Evolutionary conservation across 2,113 vertebrate species (phyloP), one percentile per base, ranked within the genome.

Genomic region (Platycercus adscitus): DNA sequence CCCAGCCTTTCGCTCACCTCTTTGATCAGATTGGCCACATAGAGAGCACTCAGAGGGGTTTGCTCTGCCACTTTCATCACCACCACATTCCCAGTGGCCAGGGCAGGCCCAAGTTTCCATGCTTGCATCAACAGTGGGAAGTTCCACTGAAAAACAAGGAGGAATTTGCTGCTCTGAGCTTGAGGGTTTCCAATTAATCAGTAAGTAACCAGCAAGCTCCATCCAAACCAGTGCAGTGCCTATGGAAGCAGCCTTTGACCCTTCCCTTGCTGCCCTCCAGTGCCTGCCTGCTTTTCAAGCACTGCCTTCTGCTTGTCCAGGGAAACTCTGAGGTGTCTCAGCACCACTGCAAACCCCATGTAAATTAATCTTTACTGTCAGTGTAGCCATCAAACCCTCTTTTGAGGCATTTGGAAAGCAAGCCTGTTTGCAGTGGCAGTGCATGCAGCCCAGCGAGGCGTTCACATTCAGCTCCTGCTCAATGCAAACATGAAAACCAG

Each of bases 61-160:
- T 99, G 99, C 94, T 99, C 99, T 0, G 99, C 99, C 39, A 99
- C 98, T 37, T 99, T 99, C 99, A 99, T 99, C 93, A 99, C 99
- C 52, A 99, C 98, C 43, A 99, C 99, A 2, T 99, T 99, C 23
- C 99, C 99, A 1, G 99, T 99, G 3, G 99, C 99, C 90, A 99
- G 95, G 39, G 99, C 99, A 3, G 99, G 99, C 17, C 98, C 99
- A 15, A 99, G 96, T 50, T 99, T 99, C 99, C 99, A 99, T 0
- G 99, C 98, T 82, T 98, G 99, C 99, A 99, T 99, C 98, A 99
- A 35, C 72, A 99, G 97, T 0, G 99, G 99, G 96, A 99, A 99
- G 95, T 99, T 99, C 99, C 99, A 99, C 99, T 99, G 97, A 17
- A 95, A 85, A 35, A 94, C 21, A 86, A 65, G 8, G n/a, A 83